Conservation (phyloP, 35 echinoderm and acorn worm species). For the Lytechinus variegatus region DNA sequence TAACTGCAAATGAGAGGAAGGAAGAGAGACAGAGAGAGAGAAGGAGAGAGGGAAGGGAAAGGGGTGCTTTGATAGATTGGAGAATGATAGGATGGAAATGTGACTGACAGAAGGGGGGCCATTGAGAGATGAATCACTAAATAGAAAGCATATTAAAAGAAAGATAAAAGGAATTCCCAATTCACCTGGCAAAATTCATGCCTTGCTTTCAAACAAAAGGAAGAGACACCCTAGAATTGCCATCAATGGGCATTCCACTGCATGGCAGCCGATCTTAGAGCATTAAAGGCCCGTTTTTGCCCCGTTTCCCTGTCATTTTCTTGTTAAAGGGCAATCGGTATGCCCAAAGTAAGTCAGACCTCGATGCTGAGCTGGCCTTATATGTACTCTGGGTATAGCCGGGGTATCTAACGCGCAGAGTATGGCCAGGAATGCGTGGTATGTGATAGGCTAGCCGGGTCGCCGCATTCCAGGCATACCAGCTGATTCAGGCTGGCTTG, state of each 20-base stretch:
- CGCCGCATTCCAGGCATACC: slow-evolving; percentile 24
- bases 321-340: slow-evolving; percentile 23
- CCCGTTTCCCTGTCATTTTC: background rate
- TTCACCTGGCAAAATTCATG: background rate
- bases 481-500: background rate
- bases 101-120: background rate
- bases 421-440: background rate
- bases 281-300: slow-evolving; percentile 10
- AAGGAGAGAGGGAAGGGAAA: background rate
- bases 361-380: slow-evolving; percentile 26
- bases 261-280: background rate
- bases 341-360: slow-evolving; percentile 38
- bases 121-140: background rate
- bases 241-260: background rate
- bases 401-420: background rate
- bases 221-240: background rate
- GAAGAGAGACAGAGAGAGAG: no score
- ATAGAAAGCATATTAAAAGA: background rate
- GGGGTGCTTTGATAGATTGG: background rate
- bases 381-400: slow-evolving; percentile 20
- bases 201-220: background rate
- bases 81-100: background rate
- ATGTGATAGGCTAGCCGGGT: slow-evolving; percentile 48
- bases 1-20: no score
- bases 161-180: background rate